Conservation (phyloP, 2,888 invertebrate species). For the Aphelenchoides bicaudatus region DNA sequence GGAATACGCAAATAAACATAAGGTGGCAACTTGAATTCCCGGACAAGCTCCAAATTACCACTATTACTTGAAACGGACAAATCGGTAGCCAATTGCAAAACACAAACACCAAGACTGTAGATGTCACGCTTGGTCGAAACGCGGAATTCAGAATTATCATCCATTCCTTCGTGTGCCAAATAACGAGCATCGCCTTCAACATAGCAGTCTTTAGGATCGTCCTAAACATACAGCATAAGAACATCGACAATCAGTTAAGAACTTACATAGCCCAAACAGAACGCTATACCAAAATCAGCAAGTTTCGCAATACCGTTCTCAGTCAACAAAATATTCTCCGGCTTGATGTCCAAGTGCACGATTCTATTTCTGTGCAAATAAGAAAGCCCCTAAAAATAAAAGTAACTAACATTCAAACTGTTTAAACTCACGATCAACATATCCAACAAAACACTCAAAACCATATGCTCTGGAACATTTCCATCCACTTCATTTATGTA, state of each 20-base stretch:
- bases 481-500: constrained; percentile 66
- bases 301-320: constrained; percentile 4
- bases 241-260: not conserved
- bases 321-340: constrained; percentile 1
- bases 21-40: not conserved
- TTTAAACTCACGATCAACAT: constrained; percentile 56
- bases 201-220: not conserved
- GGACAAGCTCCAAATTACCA: not conserved
- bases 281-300: constrained; percentile 6
- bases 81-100: constrained; percentile 72
- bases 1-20: not conserved
- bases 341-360: constrained; percentile 6
- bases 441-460: constrained; percentile 72
- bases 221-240: not conserved
- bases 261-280: not conserved
- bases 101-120: constrained; percentile 70
- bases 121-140: constrained; percentile 65
- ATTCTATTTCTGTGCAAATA: not conserved
- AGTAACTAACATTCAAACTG: not conserved
- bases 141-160: not conserved
- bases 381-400: not conserved
- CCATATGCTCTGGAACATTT: constrained; percentile 63
- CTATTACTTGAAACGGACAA: constrained; percentile 71
- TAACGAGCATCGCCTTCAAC: constrained; percentile 9
- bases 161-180: not conserved